phyloP scores from a whole-genome alignment of 2,113 vertebrate genomes.

The Taxidea taxus region DNA sequence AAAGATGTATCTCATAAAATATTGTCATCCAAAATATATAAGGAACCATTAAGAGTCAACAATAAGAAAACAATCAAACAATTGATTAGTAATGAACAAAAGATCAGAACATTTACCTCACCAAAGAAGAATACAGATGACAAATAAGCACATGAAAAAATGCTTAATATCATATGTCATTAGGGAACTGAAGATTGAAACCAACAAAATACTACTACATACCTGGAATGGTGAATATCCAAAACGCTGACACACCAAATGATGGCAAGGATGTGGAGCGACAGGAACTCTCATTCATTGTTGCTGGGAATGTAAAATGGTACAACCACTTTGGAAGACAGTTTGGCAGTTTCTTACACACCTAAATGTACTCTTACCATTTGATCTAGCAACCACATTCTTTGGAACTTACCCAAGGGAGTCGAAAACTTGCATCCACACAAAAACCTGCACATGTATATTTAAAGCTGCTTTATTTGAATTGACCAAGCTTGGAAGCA shows the following conservation, averaged over 20 bases:
- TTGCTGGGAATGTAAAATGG: neutral
- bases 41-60: neutral
- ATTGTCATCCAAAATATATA: neutral
- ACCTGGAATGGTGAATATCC: neutral
- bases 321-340: neutral
- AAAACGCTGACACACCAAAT: neutral
- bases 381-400: neutral
- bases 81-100: neutral
- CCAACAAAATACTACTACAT: neutral
- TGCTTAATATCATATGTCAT: neutral
- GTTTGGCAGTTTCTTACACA: neutral
- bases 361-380: neutral
- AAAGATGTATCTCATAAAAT: neutral
- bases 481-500: neutral
- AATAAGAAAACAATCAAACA: neutral
- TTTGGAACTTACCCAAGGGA: neutral
- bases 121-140: neutral
- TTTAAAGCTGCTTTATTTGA: constrained; percentile 43
- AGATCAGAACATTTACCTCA: neutral
- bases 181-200: neutral
- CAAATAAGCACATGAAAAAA: neutral
- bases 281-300: neutral
- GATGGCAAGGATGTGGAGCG: neutral
- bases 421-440: neutral
- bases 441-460: neutral